Percentiles rank a stretch among this genome's conserved stretches.
Evolutionary conservation across 2,888 invertebrate genomes (phyloP).

Genomic region (Rapana venosa): DNA sequence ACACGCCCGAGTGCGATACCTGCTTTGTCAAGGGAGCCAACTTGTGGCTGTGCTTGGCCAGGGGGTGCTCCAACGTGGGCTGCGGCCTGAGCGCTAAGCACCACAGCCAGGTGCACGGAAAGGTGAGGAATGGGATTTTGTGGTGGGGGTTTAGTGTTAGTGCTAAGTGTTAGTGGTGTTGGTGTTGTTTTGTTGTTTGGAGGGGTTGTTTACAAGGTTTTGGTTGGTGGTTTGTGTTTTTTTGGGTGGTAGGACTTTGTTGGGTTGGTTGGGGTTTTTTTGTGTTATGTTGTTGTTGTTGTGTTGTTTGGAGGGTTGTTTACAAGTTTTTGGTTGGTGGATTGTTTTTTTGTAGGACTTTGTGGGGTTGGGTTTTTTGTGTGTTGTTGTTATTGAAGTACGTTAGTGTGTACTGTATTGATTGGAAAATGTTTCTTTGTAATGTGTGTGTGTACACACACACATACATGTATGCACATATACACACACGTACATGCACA

Average conservation of each 20-base stretch:
- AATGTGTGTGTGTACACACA: too few species aligned
- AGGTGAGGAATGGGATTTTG: conserved; percentile 79
- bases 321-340: neutral
- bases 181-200: too few species aligned
- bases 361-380: too few species aligned
- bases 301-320: neutral
- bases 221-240: too few species aligned
- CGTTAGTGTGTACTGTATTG: too few species aligned
- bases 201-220: too few species aligned
- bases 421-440: too few species aligned
- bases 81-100: conserved; percentile 90
- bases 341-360: too few species aligned
- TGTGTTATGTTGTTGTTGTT: neutral
- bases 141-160: neutral
- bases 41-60: conserved; percentile 91
- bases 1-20: conserved; percentile 82
- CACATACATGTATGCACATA: neutral
- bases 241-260: neutral
- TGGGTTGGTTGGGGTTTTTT: neutral
- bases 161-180: too few species aligned
- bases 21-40: conserved; percentile 88
- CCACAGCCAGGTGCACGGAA: conserved; percentile 89
- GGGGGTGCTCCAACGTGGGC: conserved; percentile 88
- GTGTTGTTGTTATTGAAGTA: too few species aligned
- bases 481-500: neutral